Evolutionary conservation across 2,797 vertebrate genomes (phyloP), one percentile per base, ranked within the genome.

Genomic region (Loris lydekkerianus): DNA sequence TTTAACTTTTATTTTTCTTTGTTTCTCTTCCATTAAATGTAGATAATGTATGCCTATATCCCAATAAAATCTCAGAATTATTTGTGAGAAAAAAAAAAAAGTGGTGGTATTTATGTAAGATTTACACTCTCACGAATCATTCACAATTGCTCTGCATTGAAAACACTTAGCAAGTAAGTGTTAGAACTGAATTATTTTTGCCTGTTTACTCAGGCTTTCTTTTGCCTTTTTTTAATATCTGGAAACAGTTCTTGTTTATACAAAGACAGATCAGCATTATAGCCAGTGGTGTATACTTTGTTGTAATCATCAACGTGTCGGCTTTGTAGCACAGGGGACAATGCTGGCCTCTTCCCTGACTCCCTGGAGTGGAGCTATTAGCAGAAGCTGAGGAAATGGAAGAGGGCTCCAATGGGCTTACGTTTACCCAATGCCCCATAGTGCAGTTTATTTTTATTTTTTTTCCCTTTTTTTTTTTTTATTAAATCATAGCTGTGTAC

Each of bases 211-310:
- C 18, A 37, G 25, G 27, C 49, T 93, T 29, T 10, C 31, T 70
- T 90, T 89, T 37, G 18, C 72, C 13, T 69, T 87, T 90, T 93
- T 40, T 49, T 0, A 91, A 73, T 63, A 88, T 80, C 86, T n/a
- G 10, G 58, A 87, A 94, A 80, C 0, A 14, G 3, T 34, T 6
- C 25, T 77, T 69, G 6, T 56, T 88, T 75, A 77, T 56, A 37
- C 3, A 14, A 49, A 77, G 65, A 78, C 29, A 89, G 53, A 69
- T n/a, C 40, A 81, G 18, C 18, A 25, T 43, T 63, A 37, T 1
- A 58, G 8, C 81, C 61, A 81, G 29, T 0, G 2, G 14, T 43
- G 27, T 31, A 13, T 10, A 14, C 9, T 46, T 9, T 76, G 13
- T 8, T 60, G 15, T 15, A n/a, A 65, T 43, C n/a, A 76, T 15